Conservation (phyloP, 2,888 invertebrate species). For the Drosophila colorata region DNA sequence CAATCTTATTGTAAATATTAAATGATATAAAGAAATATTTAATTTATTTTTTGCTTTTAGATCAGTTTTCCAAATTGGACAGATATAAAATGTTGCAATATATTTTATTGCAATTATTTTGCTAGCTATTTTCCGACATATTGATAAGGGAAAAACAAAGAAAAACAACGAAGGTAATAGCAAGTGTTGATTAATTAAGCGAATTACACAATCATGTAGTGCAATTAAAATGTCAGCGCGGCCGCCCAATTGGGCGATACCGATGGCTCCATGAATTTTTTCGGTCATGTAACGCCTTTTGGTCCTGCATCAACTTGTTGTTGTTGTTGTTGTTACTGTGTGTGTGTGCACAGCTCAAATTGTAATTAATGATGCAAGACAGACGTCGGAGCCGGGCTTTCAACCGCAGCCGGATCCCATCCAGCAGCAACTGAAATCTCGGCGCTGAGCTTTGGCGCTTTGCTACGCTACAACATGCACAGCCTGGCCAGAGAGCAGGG, state of each 20-base stretch:
- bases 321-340: neutral
- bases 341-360: conserved; percentile 58
- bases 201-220: conserved; percentile 75
- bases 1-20: neutral
- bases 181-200: conserved; percentile 75
- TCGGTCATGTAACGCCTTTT: conserved; percentile 38
- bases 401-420: conserved; percentile 48
- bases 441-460: conserved; percentile 40
- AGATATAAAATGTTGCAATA: neutral
- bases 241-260: conserved; percentile 34
- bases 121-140: conserved; percentile 25
- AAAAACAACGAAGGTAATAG: conserved; percentile 7
- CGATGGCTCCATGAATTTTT: conserved; percentile 30
- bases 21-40: no score
- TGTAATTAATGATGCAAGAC: conserved; percentile 80
- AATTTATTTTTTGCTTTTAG: neutral
- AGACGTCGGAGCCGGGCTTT: conserved; percentile 50
- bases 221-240: conserved; percentile 77
- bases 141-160: conserved; percentile 41
- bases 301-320: conserved; percentile 11
- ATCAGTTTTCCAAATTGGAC: neutral
- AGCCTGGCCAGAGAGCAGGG: neutral
- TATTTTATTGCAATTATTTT: conserved; percentile 10
- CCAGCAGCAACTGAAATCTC: conserved; percentile 46
- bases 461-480: conserved; percentile 24